phyloP scores from a whole-genome alignment of 2,113 vertebrate genomes.

The Heterocephalus glaber region DNA sequence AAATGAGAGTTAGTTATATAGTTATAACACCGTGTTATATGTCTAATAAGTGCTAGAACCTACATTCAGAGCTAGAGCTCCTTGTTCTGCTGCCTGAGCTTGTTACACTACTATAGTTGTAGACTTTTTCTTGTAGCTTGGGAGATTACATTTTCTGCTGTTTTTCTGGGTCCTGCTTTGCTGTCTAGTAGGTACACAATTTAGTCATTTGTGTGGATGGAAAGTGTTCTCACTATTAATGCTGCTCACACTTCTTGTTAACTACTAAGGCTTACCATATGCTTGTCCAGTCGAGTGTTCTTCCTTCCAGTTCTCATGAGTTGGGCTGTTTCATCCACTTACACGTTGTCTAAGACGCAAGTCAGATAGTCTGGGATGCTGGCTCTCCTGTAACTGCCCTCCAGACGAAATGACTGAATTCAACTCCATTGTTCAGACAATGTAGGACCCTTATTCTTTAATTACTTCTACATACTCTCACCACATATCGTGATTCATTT shows the following conservation, averaged over 20 bases:
- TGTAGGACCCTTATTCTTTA: slow-evolving; percentile 55
- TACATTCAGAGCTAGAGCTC: not conserved
- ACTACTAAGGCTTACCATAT: not conserved
- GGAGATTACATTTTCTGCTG: not conserved
- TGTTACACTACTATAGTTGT: not conserved
- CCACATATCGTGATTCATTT: slow-evolving; percentile 52
- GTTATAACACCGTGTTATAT: not conserved
- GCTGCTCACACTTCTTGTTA: not conserved
- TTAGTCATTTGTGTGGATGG: accelerated
- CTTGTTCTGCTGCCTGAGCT: not conserved
- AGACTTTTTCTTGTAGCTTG: not conserved
- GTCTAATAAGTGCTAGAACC: not conserved
- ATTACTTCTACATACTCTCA: slow-evolving; percentile 51
- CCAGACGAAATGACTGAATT: not conserved
- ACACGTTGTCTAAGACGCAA: not conserved
- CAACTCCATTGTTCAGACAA: not conserved
- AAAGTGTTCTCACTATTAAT: not conserved
- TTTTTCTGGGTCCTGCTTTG: not conserved
- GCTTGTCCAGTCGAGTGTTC: not conserved
- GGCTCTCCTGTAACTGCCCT: not conserved
- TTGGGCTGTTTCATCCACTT: not conserved
- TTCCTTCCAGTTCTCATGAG: not conserved
- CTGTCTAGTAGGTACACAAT: not conserved
- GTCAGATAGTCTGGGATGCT: not conserved
- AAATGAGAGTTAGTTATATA: not conserved